These are phyloP conservation scores for Dendrolimus houi DNA, from an alignment of 2,888 invertebrate species.

Conservation along the genomic window DNA sequence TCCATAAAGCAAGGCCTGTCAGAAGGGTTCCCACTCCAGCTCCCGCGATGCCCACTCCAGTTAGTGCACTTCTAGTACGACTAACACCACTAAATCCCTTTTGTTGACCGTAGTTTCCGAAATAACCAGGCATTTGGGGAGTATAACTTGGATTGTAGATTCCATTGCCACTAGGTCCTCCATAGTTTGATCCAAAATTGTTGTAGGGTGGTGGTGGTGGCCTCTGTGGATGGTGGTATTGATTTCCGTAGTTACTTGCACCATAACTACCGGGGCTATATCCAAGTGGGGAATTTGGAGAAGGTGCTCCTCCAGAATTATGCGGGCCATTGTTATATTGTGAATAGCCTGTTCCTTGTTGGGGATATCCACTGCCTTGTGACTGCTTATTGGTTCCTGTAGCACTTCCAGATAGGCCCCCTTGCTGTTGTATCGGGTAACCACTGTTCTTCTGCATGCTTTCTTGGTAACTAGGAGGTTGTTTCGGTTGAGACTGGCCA, in stretches of 20 bases:
- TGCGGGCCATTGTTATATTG: constrained; percentile 34
- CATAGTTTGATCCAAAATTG: constrained; percentile 30
- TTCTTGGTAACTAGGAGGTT: constrained; percentile 42
- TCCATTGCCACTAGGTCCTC: constrained; percentile 33
- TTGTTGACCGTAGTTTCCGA: constrained; percentile 48
- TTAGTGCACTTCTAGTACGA: constrained; percentile 46
- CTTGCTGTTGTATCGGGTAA: constrained; percentile 25
- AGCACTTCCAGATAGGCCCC: constrained; percentile 21
- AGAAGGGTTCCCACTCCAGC: constrained; percentile 66
- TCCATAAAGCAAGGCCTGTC: constrained; percentile 69
- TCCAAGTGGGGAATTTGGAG: constrained; percentile 34
- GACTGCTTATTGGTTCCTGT: constrained; percentile 16
- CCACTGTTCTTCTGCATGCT: constrained; percentile 44
- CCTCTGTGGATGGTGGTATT: constrained; percentile 45
- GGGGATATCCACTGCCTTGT: constrained; percentile 22
- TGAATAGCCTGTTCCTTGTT: constrained; percentile 28
- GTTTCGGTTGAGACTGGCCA: constrained; percentile 41
- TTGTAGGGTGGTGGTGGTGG: constrained; percentile 53
- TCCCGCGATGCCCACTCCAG: constrained; percentile 62
- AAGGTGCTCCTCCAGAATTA: constrained; percentile 39
- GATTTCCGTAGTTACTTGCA: constrained; percentile 32
- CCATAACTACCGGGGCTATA: constrained; percentile 22
- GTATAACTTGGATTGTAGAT: constrained; percentile 36
- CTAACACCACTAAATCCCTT: constrained; percentile 48
- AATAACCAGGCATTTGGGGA: constrained; percentile 57